These are phyloP conservation scores for Helicolenus hilgendorfi DNA, from an alignment of 2,797 vertebrate genomes.

Conservation along the genomic window DNA sequence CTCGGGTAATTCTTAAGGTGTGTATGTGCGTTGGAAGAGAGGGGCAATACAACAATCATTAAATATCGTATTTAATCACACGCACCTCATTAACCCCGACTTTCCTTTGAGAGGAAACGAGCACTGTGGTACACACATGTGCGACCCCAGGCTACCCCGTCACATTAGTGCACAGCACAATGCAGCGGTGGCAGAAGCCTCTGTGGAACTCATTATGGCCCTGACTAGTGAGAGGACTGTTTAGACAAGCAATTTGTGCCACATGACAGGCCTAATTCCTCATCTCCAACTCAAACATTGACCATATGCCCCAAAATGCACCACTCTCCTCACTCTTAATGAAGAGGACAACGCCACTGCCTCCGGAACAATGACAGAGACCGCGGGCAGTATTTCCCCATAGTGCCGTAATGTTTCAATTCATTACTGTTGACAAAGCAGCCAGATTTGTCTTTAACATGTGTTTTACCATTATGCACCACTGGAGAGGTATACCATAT, in stretches of 20 bases:
- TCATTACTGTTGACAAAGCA: neutral
- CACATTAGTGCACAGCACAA: conserved; percentile 49
- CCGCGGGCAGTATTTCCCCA: neutral
- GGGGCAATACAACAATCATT: conserved; percentile 46
- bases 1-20: conserved; percentile 56
- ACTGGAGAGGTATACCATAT: neutral
- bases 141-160: conserved; percentile 21
- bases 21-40: conserved; percentile 8
- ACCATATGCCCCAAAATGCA: conserved; percentile 37
- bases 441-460: neutral
- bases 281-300: conserved; percentile 57
- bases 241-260: conserved; percentile 77
- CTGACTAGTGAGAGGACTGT: conserved; percentile 54
- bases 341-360: conserved; percentile 18
- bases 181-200: conserved; percentile 39
- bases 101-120: conserved; percentile 29
- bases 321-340: conserved; percentile 24
- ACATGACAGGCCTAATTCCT: conserved; percentile 71
- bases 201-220: conserved; percentile 70
- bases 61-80: conserved; percentile 75
- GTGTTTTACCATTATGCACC: neutral
- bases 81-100: conserved; percentile 69
- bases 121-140: conserved; percentile 11
- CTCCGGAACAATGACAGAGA: neutral
- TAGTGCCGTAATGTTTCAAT: neutral